phyloP scores from a whole-genome alignment of 2,797 vertebrate genomes.

The Argyrosomus regius region DNA sequence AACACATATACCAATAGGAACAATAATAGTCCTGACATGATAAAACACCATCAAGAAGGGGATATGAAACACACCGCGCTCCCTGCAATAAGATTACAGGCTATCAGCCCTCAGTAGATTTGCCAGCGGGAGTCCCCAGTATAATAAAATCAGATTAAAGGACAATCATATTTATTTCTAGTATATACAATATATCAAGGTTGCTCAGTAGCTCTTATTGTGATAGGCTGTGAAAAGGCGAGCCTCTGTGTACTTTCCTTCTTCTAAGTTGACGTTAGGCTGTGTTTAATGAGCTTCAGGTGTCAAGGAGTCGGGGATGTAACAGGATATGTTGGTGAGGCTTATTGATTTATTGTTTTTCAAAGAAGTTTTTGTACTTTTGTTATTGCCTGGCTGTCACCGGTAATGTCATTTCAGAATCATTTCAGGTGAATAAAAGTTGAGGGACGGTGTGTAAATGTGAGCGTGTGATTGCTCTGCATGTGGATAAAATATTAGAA shows the following conservation, averaged over 20 bases:
- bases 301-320: constrained; percentile 88
- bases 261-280: constrained; percentile 93
- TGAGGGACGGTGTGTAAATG: constrained; percentile 72
- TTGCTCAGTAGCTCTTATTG: constrained; percentile 82
- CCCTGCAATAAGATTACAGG: constrained; percentile 94
- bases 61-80: constrained; percentile 85
- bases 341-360: constrained; percentile 88
- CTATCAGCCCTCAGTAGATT: constrained; percentile 91
- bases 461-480: constrained; percentile 55
- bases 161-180: constrained; percentile 97
- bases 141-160: constrained; percentile 99
- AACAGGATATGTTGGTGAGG: constrained; percentile 90
- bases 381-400: constrained; percentile 84
- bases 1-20: constrained; percentile 82
- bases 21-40: constrained; percentile 85
- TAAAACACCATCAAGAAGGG: constrained; percentile 82
- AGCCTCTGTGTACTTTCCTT: constrained; percentile 84
- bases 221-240: constrained; percentile 81
- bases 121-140: constrained; percentile 95
- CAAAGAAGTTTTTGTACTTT: constrained; percentile 81
- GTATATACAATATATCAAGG: constrained; percentile 93
- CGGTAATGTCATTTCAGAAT: constrained; percentile 80
- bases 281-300: constrained; percentile 93
- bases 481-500: constrained; percentile 68
- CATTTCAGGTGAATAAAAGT: constrained; percentile 81